These are phyloP conservation scores for Cyphomyrus plagiostoma DNA, from an alignment of 2,113 vertebrate genomes.

Conservation along the genomic window DNA sequence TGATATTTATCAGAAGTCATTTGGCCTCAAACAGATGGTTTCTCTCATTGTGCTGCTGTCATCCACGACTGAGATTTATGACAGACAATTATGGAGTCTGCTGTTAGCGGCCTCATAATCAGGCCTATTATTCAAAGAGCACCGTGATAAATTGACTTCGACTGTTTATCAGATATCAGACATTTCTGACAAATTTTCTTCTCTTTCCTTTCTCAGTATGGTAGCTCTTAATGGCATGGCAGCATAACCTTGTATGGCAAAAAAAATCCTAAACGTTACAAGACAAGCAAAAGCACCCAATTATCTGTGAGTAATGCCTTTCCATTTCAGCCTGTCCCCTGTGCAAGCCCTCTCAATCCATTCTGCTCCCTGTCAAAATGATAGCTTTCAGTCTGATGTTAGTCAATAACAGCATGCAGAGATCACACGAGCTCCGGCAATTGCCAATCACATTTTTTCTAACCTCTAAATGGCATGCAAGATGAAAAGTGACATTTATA, in stretches of 20 bases:
- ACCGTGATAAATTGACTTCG: conserved; percentile 87
- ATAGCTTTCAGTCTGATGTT: conserved; percentile 26
- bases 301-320: conserved; percentile 73
- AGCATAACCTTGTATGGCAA: conserved; percentile 66
- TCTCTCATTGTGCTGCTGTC: conserved; percentile 88
- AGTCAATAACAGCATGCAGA: conserved; percentile 27
- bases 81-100: conserved; percentile 90
- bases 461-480: conserved; percentile 26
- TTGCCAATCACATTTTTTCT: conserved; percentile 21
- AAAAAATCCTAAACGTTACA: conserved; percentile 33
- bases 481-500: conserved; percentile 20
- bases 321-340: conserved; percentile 49
- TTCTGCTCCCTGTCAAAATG: conserved; percentile 24
- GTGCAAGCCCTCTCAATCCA: conserved; percentile 29
- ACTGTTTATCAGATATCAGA: conserved; percentile 86
- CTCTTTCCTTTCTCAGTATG: conserved; percentile 75
- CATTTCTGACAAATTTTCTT: conserved; percentile 76
- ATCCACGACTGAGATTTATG: conserved; percentile 91
- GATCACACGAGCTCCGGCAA: background rate
- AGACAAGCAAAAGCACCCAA: conserved; percentile 66
- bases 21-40: conserved; percentile 81
- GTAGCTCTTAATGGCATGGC: conserved; percentile 76
- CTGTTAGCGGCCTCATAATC: conserved; percentile 89
- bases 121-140: conserved; percentile 96
- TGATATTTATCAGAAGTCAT: conserved; percentile 87